phyloP scores from a whole-genome alignment of 2,113 vertebrate genomes.

The Paratilapia polleni region DNA sequence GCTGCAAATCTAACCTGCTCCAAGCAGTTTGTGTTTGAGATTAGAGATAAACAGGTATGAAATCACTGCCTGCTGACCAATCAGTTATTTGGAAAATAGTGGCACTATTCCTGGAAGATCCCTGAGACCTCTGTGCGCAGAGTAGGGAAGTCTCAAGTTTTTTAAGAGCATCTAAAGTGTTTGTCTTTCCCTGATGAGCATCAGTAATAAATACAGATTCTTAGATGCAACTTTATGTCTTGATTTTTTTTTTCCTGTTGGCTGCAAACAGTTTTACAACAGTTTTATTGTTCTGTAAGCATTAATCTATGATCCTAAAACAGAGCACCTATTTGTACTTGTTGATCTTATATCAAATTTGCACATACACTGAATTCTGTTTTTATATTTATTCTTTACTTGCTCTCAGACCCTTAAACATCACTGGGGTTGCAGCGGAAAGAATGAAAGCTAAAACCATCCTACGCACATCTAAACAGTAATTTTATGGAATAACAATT shows the following conservation, averaged over 20 bases:
- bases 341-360: too few species aligned
- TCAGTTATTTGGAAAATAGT: background rate
- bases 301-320: background rate
- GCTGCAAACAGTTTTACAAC: rapidly evolving
- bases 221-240: background rate
- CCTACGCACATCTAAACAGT: background rate
- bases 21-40: background rate
- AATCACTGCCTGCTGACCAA: background rate
- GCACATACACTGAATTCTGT: too few species aligned
- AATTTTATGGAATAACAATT: too few species aligned
- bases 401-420: background rate
- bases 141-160: too few species aligned
- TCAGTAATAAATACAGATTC: background rate
- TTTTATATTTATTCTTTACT: too few species aligned
- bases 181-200: background rate
- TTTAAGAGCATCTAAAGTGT: background rate
- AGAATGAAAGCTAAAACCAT: background rate
- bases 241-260: background rate
- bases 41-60: rapidly evolving
- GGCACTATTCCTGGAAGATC: background rate
- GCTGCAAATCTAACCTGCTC: background rate
- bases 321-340: too few species aligned
- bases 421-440: background rate
- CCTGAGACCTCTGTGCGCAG: background rate
- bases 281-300: background rate